Percentiles rank a stretch among this genome's conserved stretches.
Conservation (phyloP, 2,888 invertebrate genomes). For the Scaeva pyrastri region DNA sequence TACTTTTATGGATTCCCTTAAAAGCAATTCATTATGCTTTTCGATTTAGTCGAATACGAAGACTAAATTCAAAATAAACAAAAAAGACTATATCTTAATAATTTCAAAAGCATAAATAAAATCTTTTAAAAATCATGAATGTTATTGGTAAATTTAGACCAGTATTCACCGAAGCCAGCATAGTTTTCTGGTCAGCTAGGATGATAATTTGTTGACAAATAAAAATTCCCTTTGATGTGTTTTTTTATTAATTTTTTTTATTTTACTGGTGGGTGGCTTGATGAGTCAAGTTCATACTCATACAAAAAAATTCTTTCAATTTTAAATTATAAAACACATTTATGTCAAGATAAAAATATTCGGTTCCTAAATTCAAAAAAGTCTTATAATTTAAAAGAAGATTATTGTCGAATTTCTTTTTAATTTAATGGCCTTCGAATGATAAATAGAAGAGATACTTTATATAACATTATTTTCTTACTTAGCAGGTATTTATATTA, state of each 20-base stretch:
- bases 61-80: conserved; percentile 2
- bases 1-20: no score
- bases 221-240: conserved; percentile 22
- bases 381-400: not conserved
- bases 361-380: not conserved
- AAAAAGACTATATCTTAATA: not conserved
- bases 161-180: not conserved
- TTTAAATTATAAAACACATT: conserved; percentile 16
- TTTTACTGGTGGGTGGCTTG: conserved; percentile 16
- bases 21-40: no score
- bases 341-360: conserved; percentile 43
- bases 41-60: no score
- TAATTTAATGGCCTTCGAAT: not conserved
- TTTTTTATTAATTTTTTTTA: not conserved
- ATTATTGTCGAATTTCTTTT: not conserved
- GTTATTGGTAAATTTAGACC: not conserved
- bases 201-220: conserved; percentile 32
- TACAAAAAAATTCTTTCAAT: conserved; percentile 24
- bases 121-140: not conserved
- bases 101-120: not conserved
- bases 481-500: no score
- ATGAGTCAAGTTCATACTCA: conserved; percentile 30
- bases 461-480: no score
- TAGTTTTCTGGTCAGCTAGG: conserved; percentile 14
- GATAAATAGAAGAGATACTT: not conserved